Evolutionary conservation across 2,113 vertebrate species (phyloP).

Genomic region (Austrofundulus limnaeus): DNA sequence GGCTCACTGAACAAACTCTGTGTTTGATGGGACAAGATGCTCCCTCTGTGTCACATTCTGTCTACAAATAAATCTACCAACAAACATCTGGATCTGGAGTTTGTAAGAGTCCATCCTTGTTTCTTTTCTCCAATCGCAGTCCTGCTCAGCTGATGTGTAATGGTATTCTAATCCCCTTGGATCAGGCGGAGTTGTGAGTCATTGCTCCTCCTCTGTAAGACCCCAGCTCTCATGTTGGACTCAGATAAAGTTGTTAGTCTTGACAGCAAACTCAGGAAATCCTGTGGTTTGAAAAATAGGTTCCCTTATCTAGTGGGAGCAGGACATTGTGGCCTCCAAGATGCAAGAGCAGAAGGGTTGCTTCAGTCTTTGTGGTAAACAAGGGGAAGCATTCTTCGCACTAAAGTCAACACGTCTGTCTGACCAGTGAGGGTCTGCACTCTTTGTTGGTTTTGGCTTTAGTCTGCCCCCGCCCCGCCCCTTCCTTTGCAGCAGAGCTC

Average conservation of each 20-base stretch:
- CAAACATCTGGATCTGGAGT: neutral
- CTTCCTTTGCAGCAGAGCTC: conserved; percentile 16
- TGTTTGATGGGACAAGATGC: conserved; percentile 4
- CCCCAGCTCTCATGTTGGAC: conserved; percentile 38
- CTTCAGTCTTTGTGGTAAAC: neutral
- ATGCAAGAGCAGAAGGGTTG: neutral
- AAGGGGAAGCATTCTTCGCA: conserved; percentile 26
- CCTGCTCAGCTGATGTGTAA: conserved; percentile 50
- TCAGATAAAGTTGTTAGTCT: conserved; percentile 36
- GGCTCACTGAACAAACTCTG: conserved; percentile 5
- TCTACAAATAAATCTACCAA: neutral
- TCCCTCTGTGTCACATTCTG: neutral
- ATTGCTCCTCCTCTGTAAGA: conserved; percentile 28
- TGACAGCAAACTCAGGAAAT: conserved; percentile 30
- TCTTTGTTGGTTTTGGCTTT: conserved; percentile 39
- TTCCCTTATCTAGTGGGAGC: neutral
- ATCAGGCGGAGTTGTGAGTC: conserved; percentile 42
- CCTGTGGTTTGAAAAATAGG: conserved; percentile 2
- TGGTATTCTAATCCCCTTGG: conserved; percentile 65
- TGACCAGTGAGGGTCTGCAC: conserved; percentile 26
- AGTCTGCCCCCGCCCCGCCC: conserved; percentile 39
- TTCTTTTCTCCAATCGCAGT: conserved; percentile 32
- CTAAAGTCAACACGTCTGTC: conserved; percentile 1
- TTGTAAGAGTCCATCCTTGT: neutral
- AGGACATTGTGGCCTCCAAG: neutral